A percentile compares a stretch with the other conserved stretches of the same genome.
Conservation (phyloP, 2,888 invertebrate genomes). For the Cyclophora punctaria region DNA sequence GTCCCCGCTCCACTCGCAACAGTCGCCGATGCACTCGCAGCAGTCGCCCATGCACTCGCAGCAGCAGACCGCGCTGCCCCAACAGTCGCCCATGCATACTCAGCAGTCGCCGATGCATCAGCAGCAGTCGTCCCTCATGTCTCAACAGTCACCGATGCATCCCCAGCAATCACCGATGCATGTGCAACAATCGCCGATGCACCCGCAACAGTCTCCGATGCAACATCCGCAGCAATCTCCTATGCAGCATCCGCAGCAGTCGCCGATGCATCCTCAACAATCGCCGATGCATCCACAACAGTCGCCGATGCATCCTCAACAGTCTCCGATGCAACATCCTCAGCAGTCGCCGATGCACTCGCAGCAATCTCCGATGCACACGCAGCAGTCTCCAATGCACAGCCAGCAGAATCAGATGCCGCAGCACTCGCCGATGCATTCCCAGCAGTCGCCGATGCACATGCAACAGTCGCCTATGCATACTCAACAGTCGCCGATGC, state of each 20-base stretch:
- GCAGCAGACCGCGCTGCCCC: constrained; percentile 31
- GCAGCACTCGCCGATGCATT: constrained; percentile 46
- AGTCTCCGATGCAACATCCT: constrained; percentile 27
- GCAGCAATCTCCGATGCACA: constrained; percentile 44
- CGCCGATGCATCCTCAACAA: constrained; percentile 40
- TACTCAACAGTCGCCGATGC: constrained; percentile 47
- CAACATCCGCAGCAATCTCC: constrained; percentile 38
- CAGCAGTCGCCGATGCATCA: constrained; percentile 37
- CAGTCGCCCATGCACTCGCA: constrained; percentile 54
- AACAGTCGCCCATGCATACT: constrained; percentile 39
- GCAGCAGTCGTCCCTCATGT: constrained; percentile 36
- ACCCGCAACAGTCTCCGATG: constrained; percentile 25
- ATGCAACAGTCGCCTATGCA: constrained; percentile 46
- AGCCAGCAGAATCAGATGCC: constrained; percentile 52
- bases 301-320: constrained; percentile 32
- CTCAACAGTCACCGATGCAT: constrained; percentile 31
- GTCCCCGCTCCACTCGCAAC: constrained; percentile 56
- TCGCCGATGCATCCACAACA: constrained; percentile 41
- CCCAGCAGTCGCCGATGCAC: constrained; percentile 39
- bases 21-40: constrained; percentile 55
- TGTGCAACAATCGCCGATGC: constrained; percentile 25
- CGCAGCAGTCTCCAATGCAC: constrained; percentile 48
- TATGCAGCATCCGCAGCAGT: constrained; percentile 43
- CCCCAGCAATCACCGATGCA: constrained; percentile 43
- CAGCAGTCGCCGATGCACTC: constrained; percentile 51